phyloP scores from a whole-genome alignment of 2,797 vertebrate species.

The Eospalax fontanierii region DNA sequence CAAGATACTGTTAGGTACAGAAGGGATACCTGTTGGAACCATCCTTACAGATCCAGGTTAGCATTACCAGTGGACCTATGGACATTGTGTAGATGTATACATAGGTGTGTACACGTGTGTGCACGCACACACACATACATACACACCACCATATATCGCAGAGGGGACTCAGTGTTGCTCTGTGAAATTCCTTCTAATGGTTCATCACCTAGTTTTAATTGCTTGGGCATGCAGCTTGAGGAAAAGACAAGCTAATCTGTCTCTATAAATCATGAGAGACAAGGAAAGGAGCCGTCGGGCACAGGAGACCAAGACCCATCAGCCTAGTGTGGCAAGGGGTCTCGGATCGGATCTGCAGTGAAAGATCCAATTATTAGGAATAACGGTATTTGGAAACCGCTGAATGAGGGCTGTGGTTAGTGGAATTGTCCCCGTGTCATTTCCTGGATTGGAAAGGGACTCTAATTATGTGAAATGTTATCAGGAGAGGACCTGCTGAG shows the following conservation, averaged over 20 bases:
- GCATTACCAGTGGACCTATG: neutral
- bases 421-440: fast-evolving
- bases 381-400: too few relatives aligned
- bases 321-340: too few relatives aligned
- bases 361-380: too few relatives aligned
- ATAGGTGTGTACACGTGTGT: fast-evolving
- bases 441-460: neutral
- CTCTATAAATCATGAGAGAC: neutral
- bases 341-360: too few relatives aligned
- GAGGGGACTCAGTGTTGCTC: fast-evolving
- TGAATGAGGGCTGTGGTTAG: too few relatives aligned
- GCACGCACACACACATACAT: neutral
- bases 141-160: neutral
- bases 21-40: neutral
- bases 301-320: neutral
- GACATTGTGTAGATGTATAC: too few relatives aligned
- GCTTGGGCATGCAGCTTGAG: neutral
- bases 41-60: too few relatives aligned
- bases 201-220: neutral
- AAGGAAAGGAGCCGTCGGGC: neutral
- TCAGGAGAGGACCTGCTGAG: neutral
- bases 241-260: neutral
- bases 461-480: neutral
- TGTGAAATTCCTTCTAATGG: neutral
- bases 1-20: neutral